A percentile compares a stretch with the other conserved stretches of the same genome.
Conservation (phyloP, 2,113 vertebrate species). For the Paramisgurnus dabryanus region DNA sequence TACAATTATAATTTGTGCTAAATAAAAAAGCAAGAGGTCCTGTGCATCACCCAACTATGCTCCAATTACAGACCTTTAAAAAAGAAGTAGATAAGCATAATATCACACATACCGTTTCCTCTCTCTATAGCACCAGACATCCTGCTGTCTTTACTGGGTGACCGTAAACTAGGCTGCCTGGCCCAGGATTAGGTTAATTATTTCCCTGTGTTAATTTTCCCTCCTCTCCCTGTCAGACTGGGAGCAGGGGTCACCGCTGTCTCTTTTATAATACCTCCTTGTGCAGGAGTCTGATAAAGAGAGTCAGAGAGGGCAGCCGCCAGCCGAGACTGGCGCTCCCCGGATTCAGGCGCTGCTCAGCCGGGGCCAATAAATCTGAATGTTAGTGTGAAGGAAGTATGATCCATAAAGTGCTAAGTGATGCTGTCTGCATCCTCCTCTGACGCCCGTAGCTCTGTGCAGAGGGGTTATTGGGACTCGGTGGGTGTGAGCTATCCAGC, state of each 20-base stretch:
- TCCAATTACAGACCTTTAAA: not conserved
- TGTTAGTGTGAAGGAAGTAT: constrained; percentile 50
- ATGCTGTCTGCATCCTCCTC: constrained; percentile 48
- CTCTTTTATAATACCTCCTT: constrained; percentile 49
- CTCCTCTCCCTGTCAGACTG: constrained; percentile 37
- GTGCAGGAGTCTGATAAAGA: constrained; percentile 46
- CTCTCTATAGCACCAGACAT: constrained; percentile 48
- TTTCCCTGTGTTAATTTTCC: constrained; percentile 60
- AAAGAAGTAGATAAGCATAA: constrained; percentile 41
- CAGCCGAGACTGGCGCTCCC: constrained; percentile 35
- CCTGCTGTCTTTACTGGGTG: constrained; percentile 61
- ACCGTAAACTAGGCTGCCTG: constrained; percentile 58
- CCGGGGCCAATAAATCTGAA: constrained; percentile 40
- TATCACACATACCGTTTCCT: constrained; percentile 21
- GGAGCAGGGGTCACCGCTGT: constrained; percentile 55
- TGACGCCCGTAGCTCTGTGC: constrained; percentile 19
- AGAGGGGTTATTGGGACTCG: constrained; percentile 34
- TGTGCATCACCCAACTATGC: not conserved
- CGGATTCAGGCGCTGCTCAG: constrained; percentile 35
- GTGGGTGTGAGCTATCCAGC: constrained; percentile 24
- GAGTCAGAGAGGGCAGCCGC: constrained; percentile 28
- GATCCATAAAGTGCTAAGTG: constrained; percentile 57
- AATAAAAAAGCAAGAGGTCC: not conserved
- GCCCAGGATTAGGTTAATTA: constrained; percentile 66
- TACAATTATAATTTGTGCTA: too few relatives aligned